These are phyloP conservation scores for Chromis chromis DNA, from an alignment of 2,797 vertebrate genomes.

Conservation along the genomic window DNA sequence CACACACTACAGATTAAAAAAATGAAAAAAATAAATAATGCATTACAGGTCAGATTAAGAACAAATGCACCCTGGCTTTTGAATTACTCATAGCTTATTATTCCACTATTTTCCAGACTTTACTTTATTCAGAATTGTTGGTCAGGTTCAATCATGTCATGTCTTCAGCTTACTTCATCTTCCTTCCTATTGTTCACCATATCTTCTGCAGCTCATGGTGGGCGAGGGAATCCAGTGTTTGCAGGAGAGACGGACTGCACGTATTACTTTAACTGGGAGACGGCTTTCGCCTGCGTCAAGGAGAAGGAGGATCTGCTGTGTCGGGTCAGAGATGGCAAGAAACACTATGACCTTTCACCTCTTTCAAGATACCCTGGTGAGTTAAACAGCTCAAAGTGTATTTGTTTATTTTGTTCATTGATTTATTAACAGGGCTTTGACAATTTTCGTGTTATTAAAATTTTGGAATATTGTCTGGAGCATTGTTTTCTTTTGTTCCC, in stretches of 20 bases:
- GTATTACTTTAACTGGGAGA: slow-evolving; percentile 95
- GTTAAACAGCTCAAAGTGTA: slow-evolving; percentile 10
- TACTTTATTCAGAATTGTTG: too few species aligned
- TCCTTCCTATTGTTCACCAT: background rate
- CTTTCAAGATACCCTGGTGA: slow-evolving; percentile 90
- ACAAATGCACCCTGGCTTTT: too few species aligned
- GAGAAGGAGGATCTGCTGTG: slow-evolving; percentile 93
- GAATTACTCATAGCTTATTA: too few species aligned
- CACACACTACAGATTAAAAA: too few species aligned
- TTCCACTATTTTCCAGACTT: too few species aligned
- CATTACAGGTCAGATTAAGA: too few species aligned
- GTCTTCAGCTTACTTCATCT: background rate
- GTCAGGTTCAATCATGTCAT: too few species aligned
- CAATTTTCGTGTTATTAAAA: too few species aligned
- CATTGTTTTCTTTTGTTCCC: too few species aligned
- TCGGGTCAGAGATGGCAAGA: slow-evolving; percentile 83
- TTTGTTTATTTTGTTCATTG: background rate
- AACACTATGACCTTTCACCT: slow-evolving; percentile 90
- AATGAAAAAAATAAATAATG: too few species aligned
- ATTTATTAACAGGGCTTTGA: too few species aligned
- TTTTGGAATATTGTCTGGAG: too few species aligned
- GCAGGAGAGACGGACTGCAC: slow-evolving; percentile 93
- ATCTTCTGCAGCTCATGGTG: slow-evolving; percentile 79
- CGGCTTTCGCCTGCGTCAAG: slow-evolving; percentile 90
- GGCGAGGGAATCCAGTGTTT: slow-evolving; percentile 88